phyloP scores from a whole-genome alignment of 2,113 vertebrate genomes.

The Reinhardtius hippoglossoides region DNA sequence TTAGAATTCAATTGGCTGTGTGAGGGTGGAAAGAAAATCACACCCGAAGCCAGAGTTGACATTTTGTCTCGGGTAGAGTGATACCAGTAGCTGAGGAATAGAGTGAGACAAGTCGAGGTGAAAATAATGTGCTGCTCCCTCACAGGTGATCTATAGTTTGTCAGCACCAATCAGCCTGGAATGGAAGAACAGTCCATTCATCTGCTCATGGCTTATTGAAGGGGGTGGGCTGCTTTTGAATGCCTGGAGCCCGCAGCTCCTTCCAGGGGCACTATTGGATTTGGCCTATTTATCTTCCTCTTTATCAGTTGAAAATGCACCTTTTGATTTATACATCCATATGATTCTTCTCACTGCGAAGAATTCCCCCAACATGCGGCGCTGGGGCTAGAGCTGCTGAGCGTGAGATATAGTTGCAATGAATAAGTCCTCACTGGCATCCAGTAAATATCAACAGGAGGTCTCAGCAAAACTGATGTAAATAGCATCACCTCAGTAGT shows the following conservation, averaged over 20 bases:
- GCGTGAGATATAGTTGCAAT: slow-evolving; percentile 61
- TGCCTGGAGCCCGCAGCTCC: slow-evolving; percentile 69
- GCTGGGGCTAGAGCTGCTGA: slow-evolving; percentile 35
- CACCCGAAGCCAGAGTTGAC: slow-evolving; percentile 51
- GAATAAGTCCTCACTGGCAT: slow-evolving; percentile 53
- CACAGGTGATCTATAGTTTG: slow-evolving; percentile 82
- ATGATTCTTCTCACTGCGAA: slow-evolving; percentile 68
- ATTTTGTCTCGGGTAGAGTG: slow-evolving; percentile 57
- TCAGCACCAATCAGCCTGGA: slow-evolving; percentile 77
- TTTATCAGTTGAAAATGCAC: slow-evolving; percentile 79
- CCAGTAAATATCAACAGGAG: slow-evolving; percentile 62
- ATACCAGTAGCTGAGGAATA: slow-evolving; percentile 64
- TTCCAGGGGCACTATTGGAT: slow-evolving; percentile 73
- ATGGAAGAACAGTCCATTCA: slow-evolving; percentile 77
- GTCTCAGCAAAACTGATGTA: slow-evolving; percentile 55
- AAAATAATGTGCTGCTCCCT: slow-evolving; percentile 72
- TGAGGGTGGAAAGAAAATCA: slow-evolving; percentile 31
- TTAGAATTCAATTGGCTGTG: slow-evolving; percentile 22
- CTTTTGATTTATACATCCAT: slow-evolving; percentile 77
- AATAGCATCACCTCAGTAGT: slow-evolving; percentile 46
- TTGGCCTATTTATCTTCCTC: slow-evolving; percentile 79
- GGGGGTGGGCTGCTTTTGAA: slow-evolving; percentile 75
- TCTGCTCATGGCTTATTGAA: slow-evolving; percentile 81
- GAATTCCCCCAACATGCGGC: slow-evolving; percentile 45
- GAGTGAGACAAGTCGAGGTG: slow-evolving; percentile 70